Percentiles rank a stretch among this genome's conserved stretches.
These are phyloP conservation scores for Sphaerophoria taeniata DNA, from an alignment of 2,888 invertebrate species.

Conservation along the genomic window DNA sequence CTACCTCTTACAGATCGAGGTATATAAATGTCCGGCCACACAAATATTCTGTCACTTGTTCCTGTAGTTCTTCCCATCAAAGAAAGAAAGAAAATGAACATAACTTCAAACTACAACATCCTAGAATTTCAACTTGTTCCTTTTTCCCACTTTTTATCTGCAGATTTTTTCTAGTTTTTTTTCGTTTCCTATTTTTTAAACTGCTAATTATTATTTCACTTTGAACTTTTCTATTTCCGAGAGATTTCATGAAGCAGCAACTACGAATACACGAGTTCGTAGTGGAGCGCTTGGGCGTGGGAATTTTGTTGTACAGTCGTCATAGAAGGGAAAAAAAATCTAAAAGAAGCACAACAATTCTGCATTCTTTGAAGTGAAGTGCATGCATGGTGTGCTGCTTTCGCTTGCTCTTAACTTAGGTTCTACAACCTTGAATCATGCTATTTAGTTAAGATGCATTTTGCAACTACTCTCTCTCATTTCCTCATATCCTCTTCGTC, in stretches of 20 bases:
- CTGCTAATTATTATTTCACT: constrained; percentile 55
- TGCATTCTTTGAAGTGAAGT: constrained; percentile 30
- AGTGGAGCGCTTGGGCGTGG: neutral
- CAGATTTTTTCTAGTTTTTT: neutral
- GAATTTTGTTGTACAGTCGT: too few relatives aligned
- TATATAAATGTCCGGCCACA: too few relatives aligned
- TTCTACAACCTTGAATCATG: constrained; percentile 43
- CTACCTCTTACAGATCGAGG: too few relatives aligned
- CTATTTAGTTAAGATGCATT: constrained; percentile 28
- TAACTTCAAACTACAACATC: constrained; percentile 10
- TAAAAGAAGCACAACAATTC: neutral
- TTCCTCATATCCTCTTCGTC: neutral
- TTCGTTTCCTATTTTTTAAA: neutral
- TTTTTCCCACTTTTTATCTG: neutral
- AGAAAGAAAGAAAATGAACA: constrained; percentile 3
- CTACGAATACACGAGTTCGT: neutral
- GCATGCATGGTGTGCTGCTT: constrained; percentile 45
- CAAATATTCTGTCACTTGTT: too few relatives aligned
- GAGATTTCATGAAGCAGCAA: neutral
- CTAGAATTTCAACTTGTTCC: constrained; percentile 19
- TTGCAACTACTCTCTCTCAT: neutral
- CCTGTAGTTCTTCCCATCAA: neutral
- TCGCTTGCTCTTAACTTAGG: constrained; percentile 30
- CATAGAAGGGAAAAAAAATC: too few relatives aligned
- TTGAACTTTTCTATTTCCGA: constrained; percentile 44